phyloP scores from a whole-genome alignment of 2,888 invertebrate species.

The Geotrupes spiniger region DNA sequence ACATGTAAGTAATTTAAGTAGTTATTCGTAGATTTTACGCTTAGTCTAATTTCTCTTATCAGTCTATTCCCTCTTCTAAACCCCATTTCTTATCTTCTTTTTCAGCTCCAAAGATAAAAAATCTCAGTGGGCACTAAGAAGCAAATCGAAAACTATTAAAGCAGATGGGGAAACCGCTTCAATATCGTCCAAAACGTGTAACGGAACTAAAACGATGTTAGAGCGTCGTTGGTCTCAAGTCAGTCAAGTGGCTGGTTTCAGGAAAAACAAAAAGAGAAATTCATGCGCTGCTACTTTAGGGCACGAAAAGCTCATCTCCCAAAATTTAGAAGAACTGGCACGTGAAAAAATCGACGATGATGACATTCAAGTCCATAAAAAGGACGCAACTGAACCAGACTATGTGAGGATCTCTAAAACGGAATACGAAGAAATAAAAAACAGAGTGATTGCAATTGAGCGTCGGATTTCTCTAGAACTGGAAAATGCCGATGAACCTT shows the following conservation, averaged over 20 bases:
- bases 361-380: too few relatives aligned
- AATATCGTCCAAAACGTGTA: conserved; percentile 18
- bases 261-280: conserved; percentile 37
- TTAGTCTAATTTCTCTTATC: too few relatives aligned
- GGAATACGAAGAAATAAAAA: conserved; percentile 77
- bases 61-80: too few relatives aligned
- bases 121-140: conserved; percentile 36
- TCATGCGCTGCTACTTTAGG: conserved; percentile 38
- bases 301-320: conserved; percentile 26
- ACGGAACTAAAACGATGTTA: conserved; percentile 35
- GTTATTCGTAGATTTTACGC: neutral
- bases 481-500: conserved; percentile 39
- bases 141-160: conserved; percentile 15
- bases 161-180: conserved; percentile 27
- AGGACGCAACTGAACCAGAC: conserved; percentile 47
- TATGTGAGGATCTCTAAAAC: conserved; percentile 70
- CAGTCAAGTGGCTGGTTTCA: conserved; percentile 45
- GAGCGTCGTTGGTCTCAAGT: conserved; percentile 58
- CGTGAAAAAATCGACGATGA: conserved; percentile 31
- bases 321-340: neutral
- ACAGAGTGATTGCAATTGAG: conserved; percentile 70
- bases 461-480: conserved; percentile 68
- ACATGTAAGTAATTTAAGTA: conserved; percentile 12
- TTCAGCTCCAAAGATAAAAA: conserved; percentile 37
- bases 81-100: conserved; percentile 1